These are phyloP conservation scores for Balearica regulorum DNA, from an alignment of 2,797 vertebrate genomes.

Conservation along the genomic window DNA sequence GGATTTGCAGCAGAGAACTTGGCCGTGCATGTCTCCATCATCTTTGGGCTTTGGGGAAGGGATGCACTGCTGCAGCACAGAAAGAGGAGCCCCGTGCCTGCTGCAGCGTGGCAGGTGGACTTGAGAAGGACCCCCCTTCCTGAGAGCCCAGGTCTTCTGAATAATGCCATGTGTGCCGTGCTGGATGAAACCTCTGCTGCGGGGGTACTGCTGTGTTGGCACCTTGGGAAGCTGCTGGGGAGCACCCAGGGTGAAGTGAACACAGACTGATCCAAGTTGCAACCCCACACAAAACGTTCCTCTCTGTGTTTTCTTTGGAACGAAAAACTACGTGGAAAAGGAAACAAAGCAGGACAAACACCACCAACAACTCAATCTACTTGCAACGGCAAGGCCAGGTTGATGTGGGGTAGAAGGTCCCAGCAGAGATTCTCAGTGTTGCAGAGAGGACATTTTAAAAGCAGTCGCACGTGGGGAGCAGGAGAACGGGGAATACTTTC, in stretches of 20 bases:
- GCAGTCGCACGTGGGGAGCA: fast-evolving
- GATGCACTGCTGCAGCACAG: fast-evolving
- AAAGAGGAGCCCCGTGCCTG: background rate
- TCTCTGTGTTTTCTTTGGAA: background rate
- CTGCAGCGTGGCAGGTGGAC: fast-evolving
- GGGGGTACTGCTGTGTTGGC: background rate
- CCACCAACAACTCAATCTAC: background rate
- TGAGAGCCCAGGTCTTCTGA: background rate
- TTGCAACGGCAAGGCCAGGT: background rate
- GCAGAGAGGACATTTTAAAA: background rate
- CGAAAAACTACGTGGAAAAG: background rate
- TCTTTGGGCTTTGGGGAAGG: background rate
- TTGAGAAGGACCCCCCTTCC: background rate
- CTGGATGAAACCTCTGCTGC: background rate
- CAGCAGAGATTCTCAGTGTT: background rate
- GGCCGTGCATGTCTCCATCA: fast-evolving
- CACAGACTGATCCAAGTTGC: background rate
- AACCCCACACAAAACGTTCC: background rate
- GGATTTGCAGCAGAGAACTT: background rate
- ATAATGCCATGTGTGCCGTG: fast-evolving
- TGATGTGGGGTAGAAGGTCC: background rate
- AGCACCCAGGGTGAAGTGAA: background rate
- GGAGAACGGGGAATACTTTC: background rate
- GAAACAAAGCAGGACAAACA: background rate
- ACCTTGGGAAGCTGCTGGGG: background rate